phyloP scores from a whole-genome alignment of 2,888 invertebrate genomes.

The Cybosia mesomella region DNA sequence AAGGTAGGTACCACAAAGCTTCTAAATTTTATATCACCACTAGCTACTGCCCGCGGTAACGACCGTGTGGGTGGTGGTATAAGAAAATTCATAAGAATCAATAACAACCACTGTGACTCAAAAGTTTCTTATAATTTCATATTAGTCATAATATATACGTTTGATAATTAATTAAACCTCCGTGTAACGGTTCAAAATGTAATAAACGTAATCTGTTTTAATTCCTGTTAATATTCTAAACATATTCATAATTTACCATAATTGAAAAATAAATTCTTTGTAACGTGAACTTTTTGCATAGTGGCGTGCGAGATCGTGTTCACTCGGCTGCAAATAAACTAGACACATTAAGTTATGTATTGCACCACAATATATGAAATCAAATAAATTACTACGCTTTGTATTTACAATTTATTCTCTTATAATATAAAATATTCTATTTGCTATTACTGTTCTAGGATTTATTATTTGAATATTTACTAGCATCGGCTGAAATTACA shows the following conservation, averaged over 20 bases:
- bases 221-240: constrained; percentile 5
- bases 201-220: not conserved
- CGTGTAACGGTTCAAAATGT: constrained; percentile 21
- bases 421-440: constrained; percentile 46
- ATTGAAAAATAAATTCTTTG: constrained; percentile 37
- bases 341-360: constrained; percentile 52
- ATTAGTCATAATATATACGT: too few relatives aligned
- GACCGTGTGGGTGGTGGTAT: too few relatives aligned
- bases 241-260: constrained; percentile 33
- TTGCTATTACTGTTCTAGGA: constrained; percentile 31
- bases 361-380: constrained; percentile 50
- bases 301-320: constrained; percentile 36
- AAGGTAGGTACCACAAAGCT: too few relatives aligned
- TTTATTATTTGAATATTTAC: not conserved
- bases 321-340: constrained; percentile 49
- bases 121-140: too few relatives aligned
- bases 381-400: constrained; percentile 50
- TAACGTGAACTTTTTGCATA: constrained; percentile 33
- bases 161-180: not conserved
- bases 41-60: too few relatives aligned
- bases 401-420: constrained; percentile 41
- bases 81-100: too few relatives aligned
- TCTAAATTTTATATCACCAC: too few relatives aligned
- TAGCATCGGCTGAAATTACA: too few relatives aligned
- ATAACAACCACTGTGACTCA: too few relatives aligned